phyloP scores from a whole-genome alignment of 2,888 invertebrate species.

The Diarsia brunnea region DNA sequence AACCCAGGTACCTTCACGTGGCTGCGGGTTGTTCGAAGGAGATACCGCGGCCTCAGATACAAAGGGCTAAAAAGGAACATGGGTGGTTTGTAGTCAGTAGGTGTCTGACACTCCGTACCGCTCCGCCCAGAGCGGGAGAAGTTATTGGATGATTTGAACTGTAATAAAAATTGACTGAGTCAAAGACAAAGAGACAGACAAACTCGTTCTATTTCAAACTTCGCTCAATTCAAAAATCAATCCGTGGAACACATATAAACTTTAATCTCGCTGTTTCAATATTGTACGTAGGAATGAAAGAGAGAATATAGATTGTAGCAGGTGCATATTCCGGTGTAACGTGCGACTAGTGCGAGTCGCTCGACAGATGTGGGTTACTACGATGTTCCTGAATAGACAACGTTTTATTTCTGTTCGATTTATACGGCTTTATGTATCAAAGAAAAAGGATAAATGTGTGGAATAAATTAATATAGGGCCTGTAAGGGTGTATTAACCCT shows the following conservation, averaged over 20 bases:
- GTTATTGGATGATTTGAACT: too few species aligned
- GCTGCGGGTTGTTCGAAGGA: too few species aligned
- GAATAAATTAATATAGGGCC: neutral
- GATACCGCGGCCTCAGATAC: too few species aligned
- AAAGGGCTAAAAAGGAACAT: too few species aligned
- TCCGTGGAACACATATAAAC: slow-evolving; percentile 51
- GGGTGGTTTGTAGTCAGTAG: too few species aligned
- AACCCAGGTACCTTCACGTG: too few species aligned
- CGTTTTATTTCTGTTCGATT: neutral
- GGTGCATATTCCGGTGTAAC: slow-evolving; percentile 40
- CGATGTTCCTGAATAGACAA: slow-evolving; percentile 9
- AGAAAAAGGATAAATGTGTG: neutral
- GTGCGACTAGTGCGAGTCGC: slow-evolving; percentile 24
- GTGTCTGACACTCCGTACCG: too few species aligned
- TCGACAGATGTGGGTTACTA: slow-evolving; percentile 51
- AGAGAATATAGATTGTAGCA: slow-evolving; percentile 58
- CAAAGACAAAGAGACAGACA: neutral
- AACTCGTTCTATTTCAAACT: neutral
- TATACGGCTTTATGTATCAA: neutral
- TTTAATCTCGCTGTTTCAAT: slow-evolving; percentile 63
- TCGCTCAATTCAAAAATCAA: slow-evolving; percentile 50
- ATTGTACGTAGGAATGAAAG: slow-evolving; percentile 55
- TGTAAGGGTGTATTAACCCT: too few species aligned
- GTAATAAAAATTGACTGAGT: neutral
- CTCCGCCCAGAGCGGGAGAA: too few species aligned